A percentile compares a stretch with the other conserved stretches of the same genome.
These are phyloP conservation scores for Latrodectus hesperus DNA, from an alignment of 2,888 invertebrate genomes.

Conservation along the genomic window DNA sequence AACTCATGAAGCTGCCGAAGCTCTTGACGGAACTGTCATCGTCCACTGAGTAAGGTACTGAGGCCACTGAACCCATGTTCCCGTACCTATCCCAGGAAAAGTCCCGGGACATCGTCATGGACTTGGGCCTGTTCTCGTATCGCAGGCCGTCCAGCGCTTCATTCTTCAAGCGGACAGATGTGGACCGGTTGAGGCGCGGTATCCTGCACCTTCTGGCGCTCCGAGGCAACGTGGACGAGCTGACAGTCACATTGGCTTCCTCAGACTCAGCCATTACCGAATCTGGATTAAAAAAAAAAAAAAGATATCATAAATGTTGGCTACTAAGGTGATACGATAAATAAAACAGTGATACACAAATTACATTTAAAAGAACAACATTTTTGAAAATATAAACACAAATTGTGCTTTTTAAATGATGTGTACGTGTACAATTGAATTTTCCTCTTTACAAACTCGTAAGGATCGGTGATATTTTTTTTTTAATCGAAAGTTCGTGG, in stretches of 20 bases:
- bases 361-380: too few relatives aligned
- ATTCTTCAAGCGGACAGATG: constrained; percentile 35
- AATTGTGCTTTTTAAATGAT: too few relatives aligned
- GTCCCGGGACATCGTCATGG: constrained; percentile 44
- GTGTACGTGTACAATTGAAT: too few relatives aligned
- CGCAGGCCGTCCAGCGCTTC: constrained; percentile 2
- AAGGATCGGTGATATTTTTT: too few relatives aligned
- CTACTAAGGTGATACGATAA: too few relatives aligned
- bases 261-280: constrained; percentile 63
- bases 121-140: constrained; percentile 32
- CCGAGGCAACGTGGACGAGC: constrained; percentile 50
- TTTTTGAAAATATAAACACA: too few relatives aligned
- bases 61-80: constrained; percentile 30
- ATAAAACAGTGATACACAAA: too few relatives aligned
- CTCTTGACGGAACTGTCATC: constrained; percentile 69
- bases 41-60: constrained; percentile 45
- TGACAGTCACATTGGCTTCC: constrained; percentile 22
- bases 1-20: constrained; percentile 69
- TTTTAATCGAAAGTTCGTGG: too few relatives aligned
- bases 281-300: constrained; percentile 30
- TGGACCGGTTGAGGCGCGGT: constrained; percentile 52
- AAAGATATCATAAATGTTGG: too few relatives aligned
- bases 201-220: constrained; percentile 57
- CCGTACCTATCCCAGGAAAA: constrained; percentile 46
- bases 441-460: too few relatives aligned